Conservation (phyloP, 2,888 invertebrate species). For the Chelonus formosanus region DNA sequence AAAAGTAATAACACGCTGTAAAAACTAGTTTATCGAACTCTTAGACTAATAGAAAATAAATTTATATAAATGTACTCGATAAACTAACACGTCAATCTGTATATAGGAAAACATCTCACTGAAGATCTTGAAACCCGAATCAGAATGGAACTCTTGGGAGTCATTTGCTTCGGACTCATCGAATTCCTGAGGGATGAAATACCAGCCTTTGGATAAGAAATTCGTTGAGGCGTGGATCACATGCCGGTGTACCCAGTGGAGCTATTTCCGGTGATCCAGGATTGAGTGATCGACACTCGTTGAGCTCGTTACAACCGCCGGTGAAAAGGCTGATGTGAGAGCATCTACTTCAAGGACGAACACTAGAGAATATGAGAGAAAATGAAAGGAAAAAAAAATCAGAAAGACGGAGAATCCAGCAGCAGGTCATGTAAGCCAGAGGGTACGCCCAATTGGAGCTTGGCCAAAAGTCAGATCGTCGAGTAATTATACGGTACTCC, state of each 20-base stretch:
- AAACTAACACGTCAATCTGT: constrained; percentile 23
- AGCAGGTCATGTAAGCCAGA: constrained; percentile 9
- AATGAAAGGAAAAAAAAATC: neutral
- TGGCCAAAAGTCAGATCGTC: constrained; percentile 23
- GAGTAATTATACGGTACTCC: constrained; percentile 27
- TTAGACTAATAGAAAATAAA: constrained; percentile 11
- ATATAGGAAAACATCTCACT: constrained; percentile 25
- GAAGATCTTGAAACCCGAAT: constrained; percentile 24
- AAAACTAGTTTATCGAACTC: neutral
- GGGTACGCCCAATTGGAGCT: constrained; percentile 20
- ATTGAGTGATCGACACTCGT: constrained; percentile 30
- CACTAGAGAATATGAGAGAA: constrained; percentile 8
- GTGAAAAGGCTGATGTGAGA: neutral
- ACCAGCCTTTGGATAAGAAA: constrained; percentile 31
- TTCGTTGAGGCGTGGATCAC: constrained; percentile 34
- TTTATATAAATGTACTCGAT: constrained; percentile 2
- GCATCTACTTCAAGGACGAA: constrained; percentile 14
- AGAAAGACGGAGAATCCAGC: neutral
- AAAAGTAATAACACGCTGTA: too few relatives aligned
- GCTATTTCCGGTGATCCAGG: constrained; percentile 29
- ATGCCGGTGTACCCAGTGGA: constrained; percentile 31
- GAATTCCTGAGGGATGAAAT: constrained; percentile 34
- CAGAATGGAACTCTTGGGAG: constrained; percentile 32
- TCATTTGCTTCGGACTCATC: constrained; percentile 35
- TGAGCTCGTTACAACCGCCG: constrained; percentile 9